phyloP scores from a whole-genome alignment of 2,888 invertebrate species.

The Chouioia cunea region DNA sequence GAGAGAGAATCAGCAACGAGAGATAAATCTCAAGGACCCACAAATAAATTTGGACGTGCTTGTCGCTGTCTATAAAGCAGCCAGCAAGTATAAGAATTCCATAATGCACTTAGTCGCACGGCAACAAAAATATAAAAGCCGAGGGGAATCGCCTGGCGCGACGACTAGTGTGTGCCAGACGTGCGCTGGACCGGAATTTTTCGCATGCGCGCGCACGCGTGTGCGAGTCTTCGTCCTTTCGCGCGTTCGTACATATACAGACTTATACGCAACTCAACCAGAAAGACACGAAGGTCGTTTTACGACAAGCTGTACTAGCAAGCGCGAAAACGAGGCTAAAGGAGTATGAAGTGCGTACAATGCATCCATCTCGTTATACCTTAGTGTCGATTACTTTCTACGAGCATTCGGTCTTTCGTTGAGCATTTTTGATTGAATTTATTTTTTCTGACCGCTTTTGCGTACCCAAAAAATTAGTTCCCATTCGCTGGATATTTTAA shows the following conservation, averaged over 20 bases:
- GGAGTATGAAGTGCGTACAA: background rate
- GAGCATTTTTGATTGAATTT: too few relatives aligned
- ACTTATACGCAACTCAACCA: too few relatives aligned
- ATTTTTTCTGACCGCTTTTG: too few relatives aligned
- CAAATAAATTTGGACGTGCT: too few relatives aligned
- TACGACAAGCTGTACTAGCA: conserved; percentile 1
- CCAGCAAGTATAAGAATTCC: conserved; percentile 3
- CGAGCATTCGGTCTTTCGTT: background rate
- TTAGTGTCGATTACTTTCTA: conserved; percentile 7
- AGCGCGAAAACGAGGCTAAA: conserved; percentile 19
- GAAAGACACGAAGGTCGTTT: conserved; percentile 28
- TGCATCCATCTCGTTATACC: too few relatives aligned
- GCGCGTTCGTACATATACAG: background rate
- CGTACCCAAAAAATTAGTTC: too few relatives aligned
- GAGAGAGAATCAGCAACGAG: too few relatives aligned
- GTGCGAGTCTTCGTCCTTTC: conserved; percentile 3
- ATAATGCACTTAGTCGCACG: conserved; percentile 1
- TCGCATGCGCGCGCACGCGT: too few relatives aligned
- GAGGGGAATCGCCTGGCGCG: background rate
- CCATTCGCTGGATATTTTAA: too few relatives aligned
- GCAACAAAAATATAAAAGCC: background rate
- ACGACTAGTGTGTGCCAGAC: background rate
- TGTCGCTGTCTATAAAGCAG: background rate
- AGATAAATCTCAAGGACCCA: too few relatives aligned
- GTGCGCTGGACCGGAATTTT: conserved; percentile 28